phyloP scores from a whole-genome alignment of 2,888 invertebrate species.

The Trichacis sp. region DNA sequence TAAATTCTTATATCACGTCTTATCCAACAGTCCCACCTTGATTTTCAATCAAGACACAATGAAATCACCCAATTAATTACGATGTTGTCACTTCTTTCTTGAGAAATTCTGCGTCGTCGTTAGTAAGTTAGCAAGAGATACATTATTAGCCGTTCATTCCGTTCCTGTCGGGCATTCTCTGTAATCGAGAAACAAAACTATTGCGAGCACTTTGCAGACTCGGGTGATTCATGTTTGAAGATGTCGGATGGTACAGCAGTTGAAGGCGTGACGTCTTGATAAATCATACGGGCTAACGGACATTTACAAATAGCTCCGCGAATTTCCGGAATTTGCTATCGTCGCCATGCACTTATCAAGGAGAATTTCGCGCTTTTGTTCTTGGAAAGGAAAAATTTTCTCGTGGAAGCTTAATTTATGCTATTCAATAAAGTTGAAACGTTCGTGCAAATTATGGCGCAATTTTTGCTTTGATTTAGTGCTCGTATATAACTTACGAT shows the following conservation, averaged over 20 bases:
- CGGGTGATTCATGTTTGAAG: slow-evolving; percentile 20
- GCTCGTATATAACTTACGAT: too few relatives aligned
- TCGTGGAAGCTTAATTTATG: not conserved
- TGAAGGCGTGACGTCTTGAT: slow-evolving; percentile 24
- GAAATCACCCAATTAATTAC: slow-evolving; percentile 11
- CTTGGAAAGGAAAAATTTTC: not conserved
- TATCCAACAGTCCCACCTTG: too few relatives aligned
- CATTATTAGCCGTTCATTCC: slow-evolving; percentile 33
- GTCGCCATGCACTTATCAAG: not conserved
- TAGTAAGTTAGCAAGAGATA: slow-evolving; percentile 29
- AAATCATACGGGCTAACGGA: slow-evolving; percentile 21
- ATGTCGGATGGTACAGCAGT: slow-evolving; percentile 16
- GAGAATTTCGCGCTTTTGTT: not conserved
- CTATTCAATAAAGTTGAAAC: too few relatives aligned
- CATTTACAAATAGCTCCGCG: slow-evolving; percentile 16
- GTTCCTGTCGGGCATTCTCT: slow-evolving; percentile 11
- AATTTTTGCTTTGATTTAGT: not conserved
- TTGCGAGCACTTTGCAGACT: slow-evolving; percentile 21
- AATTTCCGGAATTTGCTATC: not conserved
- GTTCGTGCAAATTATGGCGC: too few relatives aligned
- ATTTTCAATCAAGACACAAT: too few relatives aligned
- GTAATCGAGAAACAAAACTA: slow-evolving; percentile 18
- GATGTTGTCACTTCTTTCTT: slow-evolving; percentile 19
- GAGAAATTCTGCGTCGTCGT: slow-evolving; percentile 11
- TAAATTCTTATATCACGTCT: too few relatives aligned